Percentiles rank a stretch among this genome's conserved stretches.
Evolutionary conservation across 2,113 vertebrate species (phyloP).

Genomic region (human (Homo sapiens)): GRCh38 chr11:61210001-61210500

Average conservation of each 20-base stretch:
- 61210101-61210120: not conserved
- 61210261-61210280: not conserved
- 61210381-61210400: not conserved
- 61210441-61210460: not conserved
- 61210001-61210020: not conserved
- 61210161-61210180: not conserved
- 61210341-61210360: not conserved
- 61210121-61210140: not conserved
- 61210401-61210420: rapidly evolving
- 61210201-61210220: not conserved
- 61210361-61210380: not conserved
- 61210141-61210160: not conserved
- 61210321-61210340: not conserved
- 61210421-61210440: not conserved
- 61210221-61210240: not conserved
- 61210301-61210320: not conserved
- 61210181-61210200: not conserved
- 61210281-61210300: not conserved
- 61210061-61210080: not conserved
- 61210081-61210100: not conserved
- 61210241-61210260: no score
- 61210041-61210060: not conserved
- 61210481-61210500: not conserved
- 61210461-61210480: not conserved
- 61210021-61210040: not conserved